These are phyloP conservation scores for Sebastiscus tertius DNA, from an alignment of 2,797 vertebrate species.

Conservation along the genomic window DNA sequence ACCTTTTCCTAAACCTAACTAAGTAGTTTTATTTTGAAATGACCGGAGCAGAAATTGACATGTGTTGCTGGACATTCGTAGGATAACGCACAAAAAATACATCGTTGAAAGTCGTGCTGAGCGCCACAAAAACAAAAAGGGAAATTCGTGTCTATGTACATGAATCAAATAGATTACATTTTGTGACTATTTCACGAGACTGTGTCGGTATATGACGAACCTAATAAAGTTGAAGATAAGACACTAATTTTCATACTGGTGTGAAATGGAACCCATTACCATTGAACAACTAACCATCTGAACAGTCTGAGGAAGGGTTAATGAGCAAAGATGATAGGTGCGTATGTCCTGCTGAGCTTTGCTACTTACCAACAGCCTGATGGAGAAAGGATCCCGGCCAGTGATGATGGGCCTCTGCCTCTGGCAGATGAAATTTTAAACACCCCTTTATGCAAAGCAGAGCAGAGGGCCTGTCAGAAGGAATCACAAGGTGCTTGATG, in stretches of 20 bases:
- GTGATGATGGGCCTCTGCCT: slow-evolving; percentile 30
- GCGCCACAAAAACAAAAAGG: too few species aligned
- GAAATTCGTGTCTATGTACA: too few species aligned
- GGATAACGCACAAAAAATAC: too few species aligned
- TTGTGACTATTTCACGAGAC: too few species aligned
- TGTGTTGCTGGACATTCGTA: too few species aligned
- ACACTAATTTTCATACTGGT: not conserved
- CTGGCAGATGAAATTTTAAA: slow-evolving; percentile 61
- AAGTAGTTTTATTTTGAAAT: too few species aligned
- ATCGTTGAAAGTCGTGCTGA: too few species aligned
- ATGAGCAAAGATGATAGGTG: slow-evolving; percentile 35
- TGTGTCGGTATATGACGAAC: too few species aligned
- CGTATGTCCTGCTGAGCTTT: slow-evolving; percentile 46
- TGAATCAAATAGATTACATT: too few species aligned
- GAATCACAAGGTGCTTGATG: slow-evolving; percentile 48
- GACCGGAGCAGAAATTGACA: too few species aligned
- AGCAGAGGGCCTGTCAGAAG: slow-evolving; percentile 45
- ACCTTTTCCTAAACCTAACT: too few species aligned
- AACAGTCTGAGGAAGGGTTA: slow-evolving; percentile 3
- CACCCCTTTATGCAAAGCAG: slow-evolving; percentile 50
- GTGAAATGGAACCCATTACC: not conserved
- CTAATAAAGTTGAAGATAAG: rapidly evolving
- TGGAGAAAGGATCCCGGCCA: slow-evolving; percentile 26
- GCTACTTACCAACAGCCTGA: slow-evolving; percentile 37
- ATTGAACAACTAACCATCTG: not conserved